A percentile compares a stretch with the other conserved stretches of the same genome.
phyloP scores from a whole-genome alignment of 2,113 vertebrate genomes.

The Gallinago jamesoni region DNA sequence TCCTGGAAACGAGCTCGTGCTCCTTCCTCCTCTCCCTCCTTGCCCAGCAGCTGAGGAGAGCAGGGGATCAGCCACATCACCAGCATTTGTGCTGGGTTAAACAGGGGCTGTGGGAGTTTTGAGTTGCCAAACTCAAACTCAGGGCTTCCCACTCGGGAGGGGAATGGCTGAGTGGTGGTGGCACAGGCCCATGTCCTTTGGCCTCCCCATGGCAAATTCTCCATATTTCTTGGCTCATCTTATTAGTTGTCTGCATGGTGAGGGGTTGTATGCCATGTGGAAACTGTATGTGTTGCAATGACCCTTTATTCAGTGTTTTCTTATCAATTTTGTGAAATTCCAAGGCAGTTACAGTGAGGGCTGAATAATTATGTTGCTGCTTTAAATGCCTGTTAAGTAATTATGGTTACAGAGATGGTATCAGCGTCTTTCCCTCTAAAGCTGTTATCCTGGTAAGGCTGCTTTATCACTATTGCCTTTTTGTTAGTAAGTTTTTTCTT shows the following conservation, averaged over 20 bases:
- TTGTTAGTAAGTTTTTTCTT: not conserved
- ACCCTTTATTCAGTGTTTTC: not conserved
- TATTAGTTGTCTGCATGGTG: not conserved
- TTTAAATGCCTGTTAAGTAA: not conserved
- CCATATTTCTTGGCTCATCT: not conserved
- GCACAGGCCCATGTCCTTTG: not conserved
- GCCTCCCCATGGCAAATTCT: not conserved
- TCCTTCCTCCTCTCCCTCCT: not conserved
- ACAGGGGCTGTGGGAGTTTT: not conserved
- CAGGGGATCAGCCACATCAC: fast-evolving
- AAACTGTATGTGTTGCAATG: not conserved
- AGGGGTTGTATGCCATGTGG: not conserved
- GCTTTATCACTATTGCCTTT: not conserved
- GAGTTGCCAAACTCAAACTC: not conserved
- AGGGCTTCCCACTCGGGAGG: not conserved
- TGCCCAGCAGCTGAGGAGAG: not conserved
- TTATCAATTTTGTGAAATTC: not conserved
- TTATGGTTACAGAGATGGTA: not conserved
- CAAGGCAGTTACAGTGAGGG: not conserved
- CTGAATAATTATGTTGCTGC: not conserved
- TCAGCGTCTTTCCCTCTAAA: not conserved
- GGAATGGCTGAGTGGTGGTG: not conserved
- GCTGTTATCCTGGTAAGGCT: not conserved
- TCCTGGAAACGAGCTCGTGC: not conserved
- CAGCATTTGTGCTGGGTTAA: not conserved